These are phyloP conservation scores for Fopius arisanus DNA, from an alignment of 1,140 invertebrate species.

Conservation along the genomic window DNA sequence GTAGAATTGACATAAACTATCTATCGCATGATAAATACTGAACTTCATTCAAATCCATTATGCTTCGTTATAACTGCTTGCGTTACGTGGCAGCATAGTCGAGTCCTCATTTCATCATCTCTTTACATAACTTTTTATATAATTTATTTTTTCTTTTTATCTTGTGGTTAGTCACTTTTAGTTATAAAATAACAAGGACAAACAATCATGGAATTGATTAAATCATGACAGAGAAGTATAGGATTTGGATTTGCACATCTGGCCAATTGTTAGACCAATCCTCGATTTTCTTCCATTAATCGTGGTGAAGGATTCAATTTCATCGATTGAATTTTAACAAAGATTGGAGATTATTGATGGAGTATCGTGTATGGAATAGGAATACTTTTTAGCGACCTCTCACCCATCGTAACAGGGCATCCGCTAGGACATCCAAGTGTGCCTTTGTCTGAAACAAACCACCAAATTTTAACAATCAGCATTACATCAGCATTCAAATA, in stretches of 20 bases:
- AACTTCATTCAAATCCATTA: slow-evolving; percentile 7
- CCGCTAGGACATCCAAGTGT: slow-evolving; percentile 91
- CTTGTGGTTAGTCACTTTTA: not conserved
- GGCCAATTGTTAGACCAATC: not conserved
- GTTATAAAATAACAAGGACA: not conserved
- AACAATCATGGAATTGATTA: not conserved
- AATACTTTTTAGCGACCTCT: slow-evolving; percentile 77
- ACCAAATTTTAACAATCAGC: slow-evolving; percentile 30
- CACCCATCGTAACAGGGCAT: slow-evolving; percentile 91
- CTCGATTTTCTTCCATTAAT: not conserved
- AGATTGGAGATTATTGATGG: slow-evolving; percentile 4
- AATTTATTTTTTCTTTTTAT: too few species aligned
- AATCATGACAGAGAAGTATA: not conserved
- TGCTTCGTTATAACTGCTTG: slow-evolving; percentile 8
- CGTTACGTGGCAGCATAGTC: slow-evolving; percentile 12
- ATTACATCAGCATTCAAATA: too few species aligned
- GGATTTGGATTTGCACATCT: not conserved
- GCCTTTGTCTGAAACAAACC: slow-evolving; percentile 86
- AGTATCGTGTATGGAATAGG: slow-evolving; percentile 2
- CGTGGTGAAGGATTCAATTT: not conserved
- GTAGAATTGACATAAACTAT: slow-evolving; percentile 9
- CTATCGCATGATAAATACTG: slow-evolving; percentile 9
- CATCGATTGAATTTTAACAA: not conserved
- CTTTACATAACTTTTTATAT: not conserved
- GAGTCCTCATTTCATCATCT: slow-evolving; percentile 3